Base-by-base conservation (phyloP, 2,797 vertebrate genomes). In the Crocodylus rhombifer region DNA sequence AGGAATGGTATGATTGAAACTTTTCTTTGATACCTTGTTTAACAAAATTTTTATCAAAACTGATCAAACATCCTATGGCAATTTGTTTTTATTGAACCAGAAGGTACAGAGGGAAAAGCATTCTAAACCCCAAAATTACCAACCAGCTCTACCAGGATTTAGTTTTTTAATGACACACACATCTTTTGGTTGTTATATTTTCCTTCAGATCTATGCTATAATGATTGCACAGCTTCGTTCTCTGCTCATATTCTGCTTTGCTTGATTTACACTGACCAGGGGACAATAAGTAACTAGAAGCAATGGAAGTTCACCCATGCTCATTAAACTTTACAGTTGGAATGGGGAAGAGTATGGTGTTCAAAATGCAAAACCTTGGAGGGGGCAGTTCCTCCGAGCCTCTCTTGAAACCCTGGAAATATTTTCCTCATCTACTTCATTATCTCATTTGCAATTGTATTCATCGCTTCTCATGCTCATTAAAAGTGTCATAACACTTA, bases 401-500 rank as follows among this genome's bases (percentile, higher is more conserved):
- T 16, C 56, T 91, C 75, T 36, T 14, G 28, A 92, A 88, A 67
- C 69, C 86, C 93, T 92, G 90, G 51, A 85, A 86, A 23, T 77
- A 33, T 88, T 85, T 30, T 89, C 73, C 36, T 92, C 94, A 86
- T 90, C 30, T 77, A 60, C 11, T 91, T 77, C 17, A 7, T 87
- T 89, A 81, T 10, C 1, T 5, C 5, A 63, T 87, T 84, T 81
- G 42, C 20, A 0, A 76, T 21, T 95, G 94, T 96, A 30, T 86
- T 83, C 42, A 14, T 62, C 88, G 77, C 58, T 92, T 93, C 77
- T 74, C 56, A 1, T 92, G 86, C n/a, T 20, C 87, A 97, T 96
- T 96, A 97, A 97, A 97, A 86, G 89, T 80, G 94, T 77, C 94
- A 88, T 6, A 33, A 42, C 6, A 18, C 62, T 21, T n/a, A 36